Evolutionary conservation across 2,888 invertebrate species (phyloP).

Genomic region (Drosophila birchii): DNA sequence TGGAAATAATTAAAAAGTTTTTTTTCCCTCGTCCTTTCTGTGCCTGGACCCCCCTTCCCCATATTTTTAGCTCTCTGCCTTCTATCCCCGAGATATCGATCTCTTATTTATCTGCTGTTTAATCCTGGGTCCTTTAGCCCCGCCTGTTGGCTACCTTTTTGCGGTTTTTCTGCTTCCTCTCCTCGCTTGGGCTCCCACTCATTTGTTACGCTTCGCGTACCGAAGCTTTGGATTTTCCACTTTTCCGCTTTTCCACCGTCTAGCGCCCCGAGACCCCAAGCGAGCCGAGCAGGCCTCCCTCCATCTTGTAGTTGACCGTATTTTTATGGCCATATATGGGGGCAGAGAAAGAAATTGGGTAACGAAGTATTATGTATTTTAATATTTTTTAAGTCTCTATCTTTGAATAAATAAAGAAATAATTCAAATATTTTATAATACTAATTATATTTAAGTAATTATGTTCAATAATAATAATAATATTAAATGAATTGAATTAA

Average conservation of each 20-base stretch:
- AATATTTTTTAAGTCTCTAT: too few species aligned
- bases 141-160: slow-evolving; percentile 53
- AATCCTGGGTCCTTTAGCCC: slow-evolving; percentile 19
- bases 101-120: slow-evolving; percentile 47
- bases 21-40: slow-evolving; percentile 12
- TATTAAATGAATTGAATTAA: too few species aligned
- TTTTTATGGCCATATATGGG: slow-evolving; percentile 52
- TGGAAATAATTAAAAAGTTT: slow-evolving; percentile 80
- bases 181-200: slow-evolving; percentile 30
- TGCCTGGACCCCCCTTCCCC: slow-evolving; percentile 10
- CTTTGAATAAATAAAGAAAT: not conserved
- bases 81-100: slow-evolving; percentile 25
- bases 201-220: slow-evolving; percentile 54
- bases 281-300: not conserved
- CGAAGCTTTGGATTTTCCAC: slow-evolving; percentile 8
- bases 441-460: too few species aligned
- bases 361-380: too few species aligned
- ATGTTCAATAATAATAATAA: too few species aligned
- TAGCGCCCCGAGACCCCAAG: not conserved
- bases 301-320: slow-evolving; percentile 31
- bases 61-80: not conserved
- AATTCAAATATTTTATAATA: not conserved
- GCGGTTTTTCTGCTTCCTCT: slow-evolving; percentile 59
- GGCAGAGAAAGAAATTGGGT: not conserved
- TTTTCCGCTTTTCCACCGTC: slow-evolving; percentile 4